Evolutionary conservation across 2,888 invertebrate species (phyloP).

Genomic region (Caenorhabditis auriculariae): DNA sequence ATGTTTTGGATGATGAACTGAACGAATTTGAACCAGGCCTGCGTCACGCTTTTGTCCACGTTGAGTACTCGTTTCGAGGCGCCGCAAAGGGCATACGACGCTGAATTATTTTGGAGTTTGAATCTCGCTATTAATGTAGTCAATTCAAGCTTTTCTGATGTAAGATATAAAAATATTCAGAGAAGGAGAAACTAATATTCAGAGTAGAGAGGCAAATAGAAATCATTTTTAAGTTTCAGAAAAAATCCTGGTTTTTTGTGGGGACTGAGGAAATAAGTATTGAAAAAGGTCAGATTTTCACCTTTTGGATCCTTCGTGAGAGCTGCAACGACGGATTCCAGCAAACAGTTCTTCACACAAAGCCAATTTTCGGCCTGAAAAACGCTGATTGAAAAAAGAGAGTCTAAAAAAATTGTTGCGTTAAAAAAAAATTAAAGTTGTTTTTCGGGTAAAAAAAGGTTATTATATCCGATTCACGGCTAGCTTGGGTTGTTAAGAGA

Average conservation of each 20-base stretch:
- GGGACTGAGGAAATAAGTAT: no score
- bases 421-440: no score
- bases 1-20: conserved; percentile 41
- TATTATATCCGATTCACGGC: no score
- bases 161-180: neutral
- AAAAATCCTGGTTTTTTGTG: no score
- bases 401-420: no score
- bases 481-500: no score
- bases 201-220: neutral
- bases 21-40: conserved; percentile 37
- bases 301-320: conserved; percentile 27
- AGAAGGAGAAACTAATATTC: neutral
- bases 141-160: neutral
- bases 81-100: conserved; percentile 20
- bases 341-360: conserved; percentile 37
- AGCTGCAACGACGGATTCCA: conserved; percentile 30
- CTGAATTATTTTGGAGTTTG: conserved; percentile 4
- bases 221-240: no score
- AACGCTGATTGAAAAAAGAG: no score
- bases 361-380: conserved; percentile 39
- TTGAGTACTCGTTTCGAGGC: conserved; percentile 17
- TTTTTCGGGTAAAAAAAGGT: no score
- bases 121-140: neutral
- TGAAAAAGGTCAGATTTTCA: neutral
- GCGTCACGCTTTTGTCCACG: conserved; percentile 21